These are phyloP conservation scores for Nomada hirtipes DNA, from an alignment of 2,888 invertebrate genomes.

Conservation along the genomic window DNA sequence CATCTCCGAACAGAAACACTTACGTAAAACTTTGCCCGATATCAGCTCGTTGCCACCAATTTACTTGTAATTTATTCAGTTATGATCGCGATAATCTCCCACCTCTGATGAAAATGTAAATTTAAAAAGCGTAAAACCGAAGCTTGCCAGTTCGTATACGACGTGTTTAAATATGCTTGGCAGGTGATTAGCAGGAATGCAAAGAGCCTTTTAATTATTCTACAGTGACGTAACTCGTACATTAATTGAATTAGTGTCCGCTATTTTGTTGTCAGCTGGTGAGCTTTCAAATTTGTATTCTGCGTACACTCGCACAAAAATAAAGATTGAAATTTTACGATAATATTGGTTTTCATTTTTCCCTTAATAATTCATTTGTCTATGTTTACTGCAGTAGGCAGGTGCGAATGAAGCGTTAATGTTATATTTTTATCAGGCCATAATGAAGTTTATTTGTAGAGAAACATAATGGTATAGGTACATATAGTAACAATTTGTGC, in stretches of 20 bases:
- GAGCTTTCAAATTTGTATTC: conserved; percentile 21
- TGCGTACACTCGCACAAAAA: neutral
- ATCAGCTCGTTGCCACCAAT: conserved; percentile 6
- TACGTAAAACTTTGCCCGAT: conserved; percentile 7
- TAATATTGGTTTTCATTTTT: too few species aligned
- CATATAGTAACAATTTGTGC: too few species aligned
- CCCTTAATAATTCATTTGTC: too few species aligned
- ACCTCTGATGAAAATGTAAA: neutral
- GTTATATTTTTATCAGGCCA: too few species aligned
- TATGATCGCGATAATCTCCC: conserved; percentile 8
- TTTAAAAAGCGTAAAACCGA: neutral
- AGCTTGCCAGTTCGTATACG: neutral
- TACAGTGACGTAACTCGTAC: neutral
- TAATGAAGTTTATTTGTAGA: too few species aligned
- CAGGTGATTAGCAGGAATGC: neutral
- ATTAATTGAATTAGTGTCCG: conserved; percentile 16
- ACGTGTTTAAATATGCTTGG: neutral
- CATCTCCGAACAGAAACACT: neutral
- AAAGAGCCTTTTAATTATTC: neutral
- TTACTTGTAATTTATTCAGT: conserved; percentile 7
- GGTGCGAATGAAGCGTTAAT: too few species aligned
- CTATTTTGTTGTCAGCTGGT: neutral
- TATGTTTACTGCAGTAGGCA: too few species aligned
- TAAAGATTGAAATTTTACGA: neutral
- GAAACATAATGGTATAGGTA: too few species aligned